A percentile compares a stretch with the other conserved stretches of the same genome.
Evolutionary conservation across 2,888 invertebrate genomes (phyloP).

Genomic region (Sceliomorpha sp.): DNA sequence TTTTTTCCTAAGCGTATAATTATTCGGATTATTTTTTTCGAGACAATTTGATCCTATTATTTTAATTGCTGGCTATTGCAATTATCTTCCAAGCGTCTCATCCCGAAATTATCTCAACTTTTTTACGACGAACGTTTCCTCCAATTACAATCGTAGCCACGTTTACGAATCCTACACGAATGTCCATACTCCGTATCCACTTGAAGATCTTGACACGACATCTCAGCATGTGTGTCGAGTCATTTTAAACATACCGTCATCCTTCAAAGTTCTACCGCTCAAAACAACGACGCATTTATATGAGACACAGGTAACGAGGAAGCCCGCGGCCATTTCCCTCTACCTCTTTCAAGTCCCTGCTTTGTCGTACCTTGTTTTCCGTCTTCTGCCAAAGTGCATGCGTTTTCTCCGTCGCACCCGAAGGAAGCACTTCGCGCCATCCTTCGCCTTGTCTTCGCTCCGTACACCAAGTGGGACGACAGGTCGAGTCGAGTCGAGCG

Average conservation of each 20-base stretch:
- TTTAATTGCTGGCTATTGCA: too few relatives aligned
- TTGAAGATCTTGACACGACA: constrained; percentile 34
- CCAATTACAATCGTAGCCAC: constrained; percentile 25
- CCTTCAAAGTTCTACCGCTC: constrained; percentile 49
- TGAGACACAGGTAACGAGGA: constrained; percentile 68
- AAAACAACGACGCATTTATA: constrained; percentile 65
- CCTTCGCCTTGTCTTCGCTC: constrained; percentile 32
- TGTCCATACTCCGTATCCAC: constrained; percentile 16
- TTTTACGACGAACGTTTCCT: constrained; percentile 5
- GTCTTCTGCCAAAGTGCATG: constrained; percentile 48
- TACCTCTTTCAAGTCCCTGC: constrained; percentile 56
- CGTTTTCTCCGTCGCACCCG: constrained; percentile 36
- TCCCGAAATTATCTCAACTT: too few relatives aligned
- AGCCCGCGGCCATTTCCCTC: constrained; percentile 62
- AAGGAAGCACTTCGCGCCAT: constrained; percentile 26
- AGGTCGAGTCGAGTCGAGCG: constrained; percentile 6
- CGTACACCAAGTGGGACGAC: constrained; percentile 25
- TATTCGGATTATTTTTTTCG: too few relatives aligned
- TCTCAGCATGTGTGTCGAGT: constrained; percentile 42
- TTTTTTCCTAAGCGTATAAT: too few relatives aligned
- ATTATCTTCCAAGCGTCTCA: too few relatives aligned
- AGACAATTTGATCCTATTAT: too few relatives aligned
- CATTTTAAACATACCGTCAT: constrained; percentile 38
- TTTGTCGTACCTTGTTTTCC: constrained; percentile 44
- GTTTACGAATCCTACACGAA: constrained; percentile 8